A percentile compares a stretch with the other conserved stretches of the same genome.
Conservation (phyloP, 2,797 vertebrate species). For the Cossypha caffra region DNA sequence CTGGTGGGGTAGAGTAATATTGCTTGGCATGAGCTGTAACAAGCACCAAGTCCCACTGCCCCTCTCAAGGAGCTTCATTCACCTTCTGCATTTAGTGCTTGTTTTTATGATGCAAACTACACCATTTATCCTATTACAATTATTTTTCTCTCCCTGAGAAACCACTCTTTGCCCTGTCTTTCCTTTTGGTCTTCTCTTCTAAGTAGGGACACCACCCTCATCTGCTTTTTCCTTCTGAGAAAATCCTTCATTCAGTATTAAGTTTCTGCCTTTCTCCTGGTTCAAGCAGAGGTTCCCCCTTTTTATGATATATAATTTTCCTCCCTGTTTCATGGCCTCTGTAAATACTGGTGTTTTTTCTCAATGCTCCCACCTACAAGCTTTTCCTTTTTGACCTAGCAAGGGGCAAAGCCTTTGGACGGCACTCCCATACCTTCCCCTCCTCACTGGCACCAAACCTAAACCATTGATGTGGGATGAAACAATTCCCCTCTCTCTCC, state of each 20-base stretch:
- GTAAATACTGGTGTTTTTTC: neutral
- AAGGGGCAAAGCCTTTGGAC: neutral
- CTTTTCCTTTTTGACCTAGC: neutral
- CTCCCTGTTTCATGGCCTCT: neutral
- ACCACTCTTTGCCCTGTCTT: neutral
- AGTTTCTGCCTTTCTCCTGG: neutral
- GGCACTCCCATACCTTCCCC: accelerated
- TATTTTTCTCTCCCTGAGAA: neutral
- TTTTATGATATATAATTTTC: neutral
- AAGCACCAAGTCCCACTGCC: neutral
- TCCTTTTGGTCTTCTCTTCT: neutral
- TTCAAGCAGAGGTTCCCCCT: neutral
- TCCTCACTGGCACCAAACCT: neutral
- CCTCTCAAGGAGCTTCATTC: neutral
- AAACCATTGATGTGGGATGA: neutral
- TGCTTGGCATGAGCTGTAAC: neutral
- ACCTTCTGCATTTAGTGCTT: neutral
- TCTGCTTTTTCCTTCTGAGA: neutral
- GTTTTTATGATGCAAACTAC: neutral
- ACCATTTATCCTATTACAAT: neutral
- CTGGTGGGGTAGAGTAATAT: neutral
- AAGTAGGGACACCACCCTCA: neutral
- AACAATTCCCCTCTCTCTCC: neutral
- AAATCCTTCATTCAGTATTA: neutral
- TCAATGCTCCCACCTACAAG: neutral